A percentile compares a stretch with the other conserved stretches of the same genome.
phyloP scores from a whole-genome alignment of 2,113 vertebrate genomes.

The Vicugna pacos region DNA sequence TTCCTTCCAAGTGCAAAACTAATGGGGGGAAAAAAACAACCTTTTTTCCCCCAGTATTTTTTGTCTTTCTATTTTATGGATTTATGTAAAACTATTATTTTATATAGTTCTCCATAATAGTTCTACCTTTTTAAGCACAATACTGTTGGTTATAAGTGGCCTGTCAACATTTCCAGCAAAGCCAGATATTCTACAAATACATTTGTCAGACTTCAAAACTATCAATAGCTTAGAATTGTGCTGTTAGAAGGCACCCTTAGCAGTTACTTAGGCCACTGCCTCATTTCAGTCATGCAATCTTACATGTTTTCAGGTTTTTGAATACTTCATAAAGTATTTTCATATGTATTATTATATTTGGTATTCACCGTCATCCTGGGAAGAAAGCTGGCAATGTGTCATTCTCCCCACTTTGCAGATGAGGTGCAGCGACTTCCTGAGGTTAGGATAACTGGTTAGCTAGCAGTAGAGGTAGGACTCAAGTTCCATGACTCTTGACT shows the following conservation, averaged over 20 bases:
- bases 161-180: slow-evolving; percentile 42
- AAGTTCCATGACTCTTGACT: not conserved
- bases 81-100: slow-evolving; percentile 9
- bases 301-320: not conserved
- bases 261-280: not conserved
- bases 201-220: slow-evolving; percentile 1
- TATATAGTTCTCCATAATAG: not conserved
- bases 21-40: not conserved
- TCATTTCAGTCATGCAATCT: slow-evolving; percentile 9
- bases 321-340: not conserved
- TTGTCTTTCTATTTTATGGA: not conserved
- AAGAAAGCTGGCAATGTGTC: not conserved
- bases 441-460: not conserved
- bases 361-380: not conserved
- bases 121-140: not conserved
- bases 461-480: not conserved
- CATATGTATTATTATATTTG: not conserved
- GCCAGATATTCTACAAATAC: slow-evolving; percentile 32
- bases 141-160: not conserved
- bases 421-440: not conserved
- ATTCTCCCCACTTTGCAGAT: not conserved
- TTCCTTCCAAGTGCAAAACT: slow-evolving; percentile 20
- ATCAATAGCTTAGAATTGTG: not conserved
- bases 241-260: not conserved
- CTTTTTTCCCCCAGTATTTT: not conserved